Evolutionary conservation across 1,140 invertebrate genomes (phyloP).

Genomic region (Drosophila bipectinata): DNA sequence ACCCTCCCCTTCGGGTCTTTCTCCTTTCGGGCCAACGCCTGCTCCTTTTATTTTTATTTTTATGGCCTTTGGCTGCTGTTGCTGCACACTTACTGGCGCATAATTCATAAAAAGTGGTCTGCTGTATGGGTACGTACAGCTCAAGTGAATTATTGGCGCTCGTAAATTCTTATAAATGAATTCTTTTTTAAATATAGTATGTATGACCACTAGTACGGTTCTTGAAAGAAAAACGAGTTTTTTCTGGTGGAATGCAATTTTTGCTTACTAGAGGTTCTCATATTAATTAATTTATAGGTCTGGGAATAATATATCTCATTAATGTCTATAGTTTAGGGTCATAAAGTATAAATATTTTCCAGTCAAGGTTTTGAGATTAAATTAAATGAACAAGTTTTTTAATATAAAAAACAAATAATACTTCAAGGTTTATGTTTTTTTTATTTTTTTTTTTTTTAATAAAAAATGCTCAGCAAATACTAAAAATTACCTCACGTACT

Average conservation of each 20-base stretch:
- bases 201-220: slow-evolving; percentile 15
- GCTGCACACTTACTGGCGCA: slow-evolving; percentile 46
- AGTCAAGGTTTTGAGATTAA: slow-evolving; percentile 1
- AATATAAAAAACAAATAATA: neutral
- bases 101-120: slow-evolving; percentile 58
- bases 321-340: slow-evolving; percentile 10
- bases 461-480: neutral
- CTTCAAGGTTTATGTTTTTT: neutral
- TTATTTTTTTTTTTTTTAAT: no score
- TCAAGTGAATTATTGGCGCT: slow-evolving; percentile 60
- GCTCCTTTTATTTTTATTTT: slow-evolving; percentile 51
- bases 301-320: slow-evolving; percentile 28
- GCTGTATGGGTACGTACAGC: slow-evolving; percentile 12
- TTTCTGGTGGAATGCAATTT: slow-evolving; percentile 32
- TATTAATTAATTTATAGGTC: slow-evolving; percentile 41
- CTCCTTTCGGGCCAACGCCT: slow-evolving; percentile 48
- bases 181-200: slow-evolving; percentile 28
- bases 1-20: slow-evolving; percentile 3
- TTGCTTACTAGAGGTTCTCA: slow-evolving; percentile 18
- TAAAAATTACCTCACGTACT: slow-evolving; percentile 13
- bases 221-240: slow-evolving; percentile 29
- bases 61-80: slow-evolving; percentile 51
- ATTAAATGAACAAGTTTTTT: no score
- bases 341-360: slow-evolving; percentile 14
- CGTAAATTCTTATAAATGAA: slow-evolving; percentile 64